Evolutionary conservation across 2,888 invertebrate species (phyloP).

Genomic region (Rapana venosa): DNA sequence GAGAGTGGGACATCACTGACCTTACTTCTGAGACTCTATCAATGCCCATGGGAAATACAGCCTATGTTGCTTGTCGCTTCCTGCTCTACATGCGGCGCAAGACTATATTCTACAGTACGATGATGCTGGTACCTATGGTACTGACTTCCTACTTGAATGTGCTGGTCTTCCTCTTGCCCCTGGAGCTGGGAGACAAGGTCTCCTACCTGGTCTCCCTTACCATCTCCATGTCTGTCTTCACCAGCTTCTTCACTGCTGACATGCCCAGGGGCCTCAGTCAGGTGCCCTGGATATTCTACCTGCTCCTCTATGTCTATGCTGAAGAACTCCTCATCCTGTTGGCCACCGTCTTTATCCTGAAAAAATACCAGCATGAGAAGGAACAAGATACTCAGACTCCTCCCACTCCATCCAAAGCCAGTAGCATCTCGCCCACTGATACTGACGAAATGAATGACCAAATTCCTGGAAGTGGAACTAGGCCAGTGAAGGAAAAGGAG

Average conservation of each 20-base stretch:
- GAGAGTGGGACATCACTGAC: neutral
- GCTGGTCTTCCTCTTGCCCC: conserved; percentile 29
- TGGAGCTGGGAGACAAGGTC: conserved; percentile 17
- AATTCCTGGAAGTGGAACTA: neutral
- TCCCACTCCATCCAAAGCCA: too few relatives aligned
- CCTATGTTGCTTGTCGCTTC: neutral
- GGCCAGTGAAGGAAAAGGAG: neutral
- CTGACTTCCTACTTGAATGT: conserved; percentile 23
- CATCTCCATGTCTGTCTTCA: conserved; percentile 30
- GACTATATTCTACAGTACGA: neutral
- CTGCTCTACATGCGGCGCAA: neutral
- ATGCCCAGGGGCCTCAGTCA: neutral
- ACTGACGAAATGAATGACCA: neutral
- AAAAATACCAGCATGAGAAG: neutral
- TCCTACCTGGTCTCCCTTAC: conserved; percentile 33
- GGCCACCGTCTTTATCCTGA: neutral
- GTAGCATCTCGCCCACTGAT: neutral
- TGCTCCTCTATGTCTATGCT: neutral
- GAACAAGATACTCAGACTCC: neutral
- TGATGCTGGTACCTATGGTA: conserved; percentile 1
- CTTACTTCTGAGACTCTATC: neutral
- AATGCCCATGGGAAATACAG: too few relatives aligned
- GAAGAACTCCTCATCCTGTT: neutral
- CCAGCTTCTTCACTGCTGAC: neutral
- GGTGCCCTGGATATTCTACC: neutral